phyloP scores from a whole-genome alignment of 2,888 invertebrate species.

The Sialis fuliginosa region DNA sequence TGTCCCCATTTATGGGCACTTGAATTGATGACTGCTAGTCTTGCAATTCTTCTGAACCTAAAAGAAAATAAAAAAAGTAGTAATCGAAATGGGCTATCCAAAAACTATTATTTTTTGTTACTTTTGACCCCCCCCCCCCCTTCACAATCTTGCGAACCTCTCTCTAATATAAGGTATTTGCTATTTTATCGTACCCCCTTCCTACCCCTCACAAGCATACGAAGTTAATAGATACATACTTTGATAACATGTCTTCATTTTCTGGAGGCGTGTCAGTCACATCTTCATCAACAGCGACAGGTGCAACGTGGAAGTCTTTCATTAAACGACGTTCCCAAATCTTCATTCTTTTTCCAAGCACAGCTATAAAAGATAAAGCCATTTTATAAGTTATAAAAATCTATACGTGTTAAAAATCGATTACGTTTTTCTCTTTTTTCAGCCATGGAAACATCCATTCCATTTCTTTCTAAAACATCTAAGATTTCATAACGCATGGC shows the following conservation, averaged over 20 bases:
- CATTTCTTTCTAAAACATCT: slow-evolving; percentile 74
- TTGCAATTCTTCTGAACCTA: slow-evolving; percentile 57
- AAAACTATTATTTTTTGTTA: neutral
- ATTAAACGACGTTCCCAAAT: slow-evolving; percentile 76
- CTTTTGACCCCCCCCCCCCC: neutral
- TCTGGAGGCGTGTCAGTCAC: slow-evolving; percentile 27
- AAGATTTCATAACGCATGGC: slow-evolving; percentile 81
- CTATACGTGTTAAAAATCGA: neutral
- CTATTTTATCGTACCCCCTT: too few relatives aligned
- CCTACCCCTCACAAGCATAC: too few relatives aligned
- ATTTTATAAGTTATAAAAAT: neutral
- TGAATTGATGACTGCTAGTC: slow-evolving; percentile 50
- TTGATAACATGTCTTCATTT: slow-evolving; percentile 41
- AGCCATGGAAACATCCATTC: slow-evolving; percentile 64
- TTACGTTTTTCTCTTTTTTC: slow-evolving; percentile 58
- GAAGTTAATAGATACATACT: slow-evolving; percentile 12
- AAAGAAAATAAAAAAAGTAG: slow-evolving; percentile 6
- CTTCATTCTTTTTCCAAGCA: slow-evolving; percentile 60
- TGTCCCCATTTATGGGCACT: slow-evolving; percentile 57
- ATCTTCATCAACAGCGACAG: slow-evolving; percentile 44
- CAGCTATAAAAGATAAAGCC: slow-evolving; percentile 28
- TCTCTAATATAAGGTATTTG: too few relatives aligned
- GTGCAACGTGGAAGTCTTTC: slow-evolving; percentile 76
- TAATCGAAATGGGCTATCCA: too few relatives aligned
- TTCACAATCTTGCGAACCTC: too few relatives aligned